phyloP scores from a whole-genome alignment of 1,140 invertebrate genomes.

The Diprion similis region DNA sequence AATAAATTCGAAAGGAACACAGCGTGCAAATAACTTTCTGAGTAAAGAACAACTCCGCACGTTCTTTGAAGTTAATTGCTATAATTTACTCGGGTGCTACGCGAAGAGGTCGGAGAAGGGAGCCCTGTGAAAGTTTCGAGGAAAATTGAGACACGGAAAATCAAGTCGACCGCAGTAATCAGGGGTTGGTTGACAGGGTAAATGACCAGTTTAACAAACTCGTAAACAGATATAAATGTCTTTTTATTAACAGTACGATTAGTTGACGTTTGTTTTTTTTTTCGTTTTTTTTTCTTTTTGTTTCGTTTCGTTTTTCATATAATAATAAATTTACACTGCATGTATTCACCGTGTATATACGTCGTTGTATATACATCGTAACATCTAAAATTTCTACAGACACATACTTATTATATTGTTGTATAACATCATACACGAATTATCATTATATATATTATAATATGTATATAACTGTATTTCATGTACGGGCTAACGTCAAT shows the following conservation, averaged over 20 bases:
- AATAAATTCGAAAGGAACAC: neutral
- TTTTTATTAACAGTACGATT: constrained; percentile 6
- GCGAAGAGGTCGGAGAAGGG: no score
- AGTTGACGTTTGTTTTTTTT: neutral
- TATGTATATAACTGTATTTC: no score
- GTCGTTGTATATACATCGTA: no score
- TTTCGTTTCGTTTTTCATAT: no score
- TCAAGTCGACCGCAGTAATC: neutral
- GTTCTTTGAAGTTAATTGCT: neutral
- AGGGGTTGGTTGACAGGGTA: neutral
- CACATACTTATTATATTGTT: no score
- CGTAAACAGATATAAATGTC: constrained; percentile 1
- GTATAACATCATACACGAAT: no score
- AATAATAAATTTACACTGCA: no score
- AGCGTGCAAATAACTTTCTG: neutral
- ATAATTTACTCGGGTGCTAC: neutral
- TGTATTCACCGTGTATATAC: no score
- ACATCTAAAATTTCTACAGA: no score
- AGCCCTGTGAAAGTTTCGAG: neutral
- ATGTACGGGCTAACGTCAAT: no score
- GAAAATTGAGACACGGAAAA: neutral
- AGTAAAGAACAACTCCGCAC: neutral
- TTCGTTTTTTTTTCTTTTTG: no score
- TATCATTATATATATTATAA: no score
- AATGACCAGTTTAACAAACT: neutral